Base-by-base conservation (phyloP, 2,888 invertebrate genomes). In the Acrobasis suavella region DNA sequence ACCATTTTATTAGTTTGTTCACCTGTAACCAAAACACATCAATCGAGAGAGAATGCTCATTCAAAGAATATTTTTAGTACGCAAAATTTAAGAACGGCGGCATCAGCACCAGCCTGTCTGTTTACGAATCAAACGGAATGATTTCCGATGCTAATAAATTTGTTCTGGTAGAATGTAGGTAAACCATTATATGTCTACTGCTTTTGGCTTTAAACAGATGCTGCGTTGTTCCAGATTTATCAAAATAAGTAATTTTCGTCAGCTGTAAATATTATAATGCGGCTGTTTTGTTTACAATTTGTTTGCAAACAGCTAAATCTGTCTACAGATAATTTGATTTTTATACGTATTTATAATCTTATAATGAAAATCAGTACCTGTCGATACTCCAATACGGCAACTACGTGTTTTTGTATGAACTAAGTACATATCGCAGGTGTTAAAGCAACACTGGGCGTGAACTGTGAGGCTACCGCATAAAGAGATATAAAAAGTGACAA, bases 121-220 rank as follows among this genome's bases (percentile, higher is more conserved):
- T 82, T 81, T 80, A 75, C 72, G 79, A 78, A 75, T 74, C 67
- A 72, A 71, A 72, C 77, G 74, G 75, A 83, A 81, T 82, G 82
- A 86, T 89, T 87, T 85, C 85, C 84, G 82, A 83, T 77, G 67
- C 74, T 77, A 82, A 85, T 87, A 87, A 87, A 87, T 81, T 77
- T 78, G 72, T 75, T 78, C 69, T 69, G 75, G 70, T 71, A 73
- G 71, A 77, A 72, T 78, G 76, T 81, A 76, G 74, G 80, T 76
- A 78, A 80, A 74, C 81, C 75, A 78, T 80, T 76, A 78, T 77
- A 72, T 72, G 78, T 81, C 76, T 74, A 73, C 71, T 69, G 66
- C 72, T 74, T 75, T 80, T 80, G 77, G 77, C 80, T 80, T 73
- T 69, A 75, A 85, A 82, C 86, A 86, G 84, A 85, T 79, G 85